Evolutionary conservation across 2,113 vertebrate genomes (phyloP), one percentile per base, ranked within the genome.

Genomic region (Tichodroma muraria): DNA sequence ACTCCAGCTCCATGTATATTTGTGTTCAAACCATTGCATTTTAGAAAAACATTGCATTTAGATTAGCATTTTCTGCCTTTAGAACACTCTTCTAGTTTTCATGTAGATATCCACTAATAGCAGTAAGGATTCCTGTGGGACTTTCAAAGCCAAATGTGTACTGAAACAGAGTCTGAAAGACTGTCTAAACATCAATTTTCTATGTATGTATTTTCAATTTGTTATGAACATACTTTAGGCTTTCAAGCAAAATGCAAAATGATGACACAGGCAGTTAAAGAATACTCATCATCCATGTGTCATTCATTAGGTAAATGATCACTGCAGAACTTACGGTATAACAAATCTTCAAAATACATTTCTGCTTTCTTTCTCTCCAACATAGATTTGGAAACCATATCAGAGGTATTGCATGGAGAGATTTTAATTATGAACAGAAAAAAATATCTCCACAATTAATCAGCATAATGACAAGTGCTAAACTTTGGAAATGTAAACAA

Each of bases 61-160:
- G 40, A 93, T 65, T 25, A 88, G 80, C 49, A 82, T 76, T 79
- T 97, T 97, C 96, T 94, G 44, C 85, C 94, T 92, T 89, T 92
- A 91, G 96, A 97, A 94, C 85, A 70, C 49, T 96, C 63, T 91
- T 96, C 94, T 96, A 71, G 23, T 91, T 97, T 96, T 93, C 80
- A 66, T 73, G 91, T 75, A 95, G 80, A 60, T 93, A 93, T 66
- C 60, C 95, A 89, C 72, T 95, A 95, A 94, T 57, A 96, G 66
- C 85, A 95, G 44, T 65, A 96, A 61, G 68, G 90, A 89, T 94
- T 97, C 68, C 69, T 95, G 59, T 81, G 47, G 91, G 87, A 88
- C 69, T 88, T 84, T 73, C 93, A 93, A 86, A 90, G 89, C 75
- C 92, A 96, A 97, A 93, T 70, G 69, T 86, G 80, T 95, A 86